phyloP scores from a whole-genome alignment of 2,797 vertebrate genomes.

The Siniperca obscura region DNA sequence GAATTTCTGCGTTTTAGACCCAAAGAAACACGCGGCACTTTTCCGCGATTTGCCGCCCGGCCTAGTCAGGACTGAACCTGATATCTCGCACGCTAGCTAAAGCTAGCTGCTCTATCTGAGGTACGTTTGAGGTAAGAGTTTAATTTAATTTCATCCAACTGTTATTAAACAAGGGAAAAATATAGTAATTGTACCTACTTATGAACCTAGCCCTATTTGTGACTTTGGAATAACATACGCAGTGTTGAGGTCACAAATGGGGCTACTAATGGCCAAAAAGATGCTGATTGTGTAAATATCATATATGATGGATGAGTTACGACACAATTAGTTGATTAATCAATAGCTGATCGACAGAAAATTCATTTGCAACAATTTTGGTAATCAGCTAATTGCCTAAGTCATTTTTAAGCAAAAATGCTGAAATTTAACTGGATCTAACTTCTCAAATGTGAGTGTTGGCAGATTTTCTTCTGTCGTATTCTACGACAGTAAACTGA shows the following conservation, averaged over 20 bases:
- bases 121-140: conserved; percentile 38
- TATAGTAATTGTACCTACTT: background rate
- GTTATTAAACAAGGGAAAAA: background rate
- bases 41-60: background rate
- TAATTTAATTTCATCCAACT: background rate
- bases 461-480: background rate
- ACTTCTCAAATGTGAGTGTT: background rate
- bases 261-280: background rate
- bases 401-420: background rate
- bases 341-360: background rate
- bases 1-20: background rate
- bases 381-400: background rate
- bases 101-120: conserved; percentile 48
- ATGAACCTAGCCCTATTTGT: background rate
- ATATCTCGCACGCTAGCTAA: conserved; percentile 42
- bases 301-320: background rate
- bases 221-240: background rate
- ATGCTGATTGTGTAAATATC: background rate
- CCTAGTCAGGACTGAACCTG: conserved; percentile 6
- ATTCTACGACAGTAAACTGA: background rate
- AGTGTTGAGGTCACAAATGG: background rate
- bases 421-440: too few relatives aligned
- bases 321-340: background rate
- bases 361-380: background rate
- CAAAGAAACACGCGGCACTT: background rate